Evolutionary conservation across 2,797 vertebrate species (phyloP).

Genomic region (Pseudochirops cupreus): DNA sequence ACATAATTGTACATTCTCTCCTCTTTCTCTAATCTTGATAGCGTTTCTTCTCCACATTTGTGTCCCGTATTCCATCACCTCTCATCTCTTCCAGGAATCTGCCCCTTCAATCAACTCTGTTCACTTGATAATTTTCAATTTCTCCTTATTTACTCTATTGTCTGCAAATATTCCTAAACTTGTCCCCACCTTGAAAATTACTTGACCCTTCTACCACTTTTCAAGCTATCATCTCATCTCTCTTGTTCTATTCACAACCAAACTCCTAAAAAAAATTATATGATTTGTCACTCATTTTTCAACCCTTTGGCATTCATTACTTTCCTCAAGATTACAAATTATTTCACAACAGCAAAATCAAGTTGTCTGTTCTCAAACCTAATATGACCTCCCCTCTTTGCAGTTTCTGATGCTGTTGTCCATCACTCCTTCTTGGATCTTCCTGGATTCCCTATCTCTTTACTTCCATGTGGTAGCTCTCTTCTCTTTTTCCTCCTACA

Average conservation of each 20-base stretch:
- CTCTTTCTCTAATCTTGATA: neutral
- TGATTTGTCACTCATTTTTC: neutral
- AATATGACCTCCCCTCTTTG: neutral
- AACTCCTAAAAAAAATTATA: neutral
- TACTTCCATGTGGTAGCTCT: neutral
- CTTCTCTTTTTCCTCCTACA: neutral
- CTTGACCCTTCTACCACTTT: neutral
- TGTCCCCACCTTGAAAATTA: neutral
- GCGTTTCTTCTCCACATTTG: neutral
- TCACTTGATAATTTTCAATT: neutral
- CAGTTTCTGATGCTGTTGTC: neutral
- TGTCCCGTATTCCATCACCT: neutral
- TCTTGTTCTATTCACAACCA: neutral
- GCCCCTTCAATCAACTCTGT: neutral
- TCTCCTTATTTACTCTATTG: neutral
- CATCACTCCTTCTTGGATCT: neutral
- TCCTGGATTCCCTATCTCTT: neutral
- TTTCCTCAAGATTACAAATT: neutral
- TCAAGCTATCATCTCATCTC: neutral
- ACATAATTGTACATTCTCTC: neutral
- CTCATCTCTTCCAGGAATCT: neutral
- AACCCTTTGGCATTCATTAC: neutral
- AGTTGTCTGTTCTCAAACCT: neutral
- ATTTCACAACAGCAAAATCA: neutral
- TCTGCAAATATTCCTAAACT: neutral